These are phyloP conservation scores for Caenorhabditis panamensis DNA, from an alignment of 2,888 invertebrate species.

Conservation along the genomic window DNA sequence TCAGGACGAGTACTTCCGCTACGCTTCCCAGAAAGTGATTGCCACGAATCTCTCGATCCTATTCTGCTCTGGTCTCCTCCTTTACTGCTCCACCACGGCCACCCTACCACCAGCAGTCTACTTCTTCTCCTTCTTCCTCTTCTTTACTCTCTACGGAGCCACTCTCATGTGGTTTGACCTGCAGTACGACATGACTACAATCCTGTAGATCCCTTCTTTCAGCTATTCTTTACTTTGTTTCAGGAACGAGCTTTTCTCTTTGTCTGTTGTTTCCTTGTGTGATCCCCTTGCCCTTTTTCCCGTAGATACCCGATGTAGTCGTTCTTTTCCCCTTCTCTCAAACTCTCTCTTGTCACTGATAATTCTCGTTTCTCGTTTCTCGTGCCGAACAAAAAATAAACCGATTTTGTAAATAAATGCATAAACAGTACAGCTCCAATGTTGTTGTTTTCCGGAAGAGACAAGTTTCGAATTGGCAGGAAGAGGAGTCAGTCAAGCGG, in stretches of 20 bases:
- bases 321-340: background rate
- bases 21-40: slow-evolving; percentile 76
- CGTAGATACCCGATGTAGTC: slow-evolving; percentile 33
- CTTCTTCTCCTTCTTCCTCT: slow-evolving; percentile 71
- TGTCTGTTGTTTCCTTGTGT: slow-evolving; percentile 12
- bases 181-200: slow-evolving; percentile 79
- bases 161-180: slow-evolving; percentile 79
- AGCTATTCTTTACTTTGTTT: slow-evolving; percentile 13
- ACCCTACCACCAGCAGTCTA: slow-evolving; percentile 69
- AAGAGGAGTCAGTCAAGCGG: background rate
- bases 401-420: slow-evolving; percentile 28
- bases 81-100: slow-evolving; percentile 68
- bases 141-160: slow-evolving; percentile 73
- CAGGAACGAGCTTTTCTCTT: slow-evolving; percentile 48
- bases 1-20: slow-evolving; percentile 80
- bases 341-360: background rate
- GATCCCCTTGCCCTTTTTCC: background rate
- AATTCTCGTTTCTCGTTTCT: too few relatives aligned
- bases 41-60: slow-evolving; percentile 69
- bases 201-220: slow-evolving; percentile 50
- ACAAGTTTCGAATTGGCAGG: slow-evolving; percentile 1
- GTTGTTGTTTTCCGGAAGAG: slow-evolving; percentile 5
- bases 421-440: too few relatives aligned
- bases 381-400: slow-evolving; percentile 9
- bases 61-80: slow-evolving; percentile 68